Percentiles rank a stretch among this genome's conserved stretches.
phyloP scores from a whole-genome alignment of 2,888 invertebrate species.

The Onthophagus sagittarius region DNA sequence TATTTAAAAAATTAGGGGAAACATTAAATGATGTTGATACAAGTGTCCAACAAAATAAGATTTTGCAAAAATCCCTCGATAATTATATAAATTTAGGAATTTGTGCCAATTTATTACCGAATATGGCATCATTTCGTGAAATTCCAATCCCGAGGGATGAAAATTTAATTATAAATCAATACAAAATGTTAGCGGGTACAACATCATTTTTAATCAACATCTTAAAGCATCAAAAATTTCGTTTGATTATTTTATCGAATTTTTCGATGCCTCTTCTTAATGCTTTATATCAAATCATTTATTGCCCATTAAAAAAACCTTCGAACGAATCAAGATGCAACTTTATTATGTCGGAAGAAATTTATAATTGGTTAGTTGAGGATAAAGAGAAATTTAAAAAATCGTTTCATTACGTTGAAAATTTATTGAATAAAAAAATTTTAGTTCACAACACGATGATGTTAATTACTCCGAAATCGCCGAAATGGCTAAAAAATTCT shows the following conservation, averaged over 20 bases:
- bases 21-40: constrained; percentile 26
- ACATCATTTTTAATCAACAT: constrained; percentile 52
- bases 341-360: constrained; percentile 55
- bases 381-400: constrained; percentile 54
- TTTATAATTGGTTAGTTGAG: constrained; percentile 51
- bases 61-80: constrained; percentile 59
- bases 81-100: constrained; percentile 64
- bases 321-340: constrained; percentile 33
- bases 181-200: constrained; percentile 52
- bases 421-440: constrained; percentile 57
- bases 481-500: constrained; percentile 60
- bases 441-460: constrained; percentile 68
- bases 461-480: constrained; percentile 54
- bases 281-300: constrained; percentile 64
- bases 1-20: constrained; percentile 45
- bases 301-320: constrained; percentile 64
- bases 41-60: constrained; percentile 65
- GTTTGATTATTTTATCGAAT: constrained; percentile 55
- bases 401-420: constrained; percentile 53
- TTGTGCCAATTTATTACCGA: constrained; percentile 61
- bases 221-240: constrained; percentile 52
- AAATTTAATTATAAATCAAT: constrained; percentile 50
- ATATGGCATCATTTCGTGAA: constrained; percentile 28
- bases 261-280: constrained; percentile 62
- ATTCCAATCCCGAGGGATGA: constrained; percentile 34